These are phyloP conservation scores for Naso thynnoides DNA, from an alignment of 2,797 vertebrate genomes.

Conservation along the genomic window DNA sequence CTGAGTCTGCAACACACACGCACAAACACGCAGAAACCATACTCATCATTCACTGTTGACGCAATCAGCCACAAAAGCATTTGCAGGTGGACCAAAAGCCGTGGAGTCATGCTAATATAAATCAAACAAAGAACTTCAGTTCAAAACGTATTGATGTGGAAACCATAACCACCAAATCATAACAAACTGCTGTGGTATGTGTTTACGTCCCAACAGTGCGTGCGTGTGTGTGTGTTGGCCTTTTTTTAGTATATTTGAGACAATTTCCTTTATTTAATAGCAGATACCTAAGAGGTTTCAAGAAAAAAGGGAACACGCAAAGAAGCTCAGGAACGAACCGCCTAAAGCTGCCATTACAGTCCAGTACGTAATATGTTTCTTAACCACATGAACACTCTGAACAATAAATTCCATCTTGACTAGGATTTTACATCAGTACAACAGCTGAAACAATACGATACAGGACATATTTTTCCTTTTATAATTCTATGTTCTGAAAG, in stretches of 20 bases:
- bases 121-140: slow-evolving; percentile 28
- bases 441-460: neutral
- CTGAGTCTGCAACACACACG: slow-evolving; percentile 86
- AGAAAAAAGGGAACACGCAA: neutral
- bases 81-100: slow-evolving; percentile 22
- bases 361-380: neutral
- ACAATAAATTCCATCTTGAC: neutral
- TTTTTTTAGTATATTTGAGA: neutral
- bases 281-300: neutral
- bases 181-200: neutral
- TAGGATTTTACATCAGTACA: slow-evolving; percentile 6
- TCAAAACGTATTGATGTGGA: slow-evolving; percentile 16
- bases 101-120: slow-evolving; percentile 10
- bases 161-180: neutral
- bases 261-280: slow-evolving; percentile 1
- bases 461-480: neutral
- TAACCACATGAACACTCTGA: neutral
- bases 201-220: neutral
- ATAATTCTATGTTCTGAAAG: too few species aligned
- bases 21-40: slow-evolving; percentile 1
- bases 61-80: slow-evolving; percentile 25
- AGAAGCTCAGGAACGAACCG: neutral
- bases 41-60: slow-evolving; percentile 28
- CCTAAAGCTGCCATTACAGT: neutral
- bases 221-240: too few species aligned